Conservation (phyloP, 2,888 invertebrate species). For the Napeogenes inachia region DNA sequence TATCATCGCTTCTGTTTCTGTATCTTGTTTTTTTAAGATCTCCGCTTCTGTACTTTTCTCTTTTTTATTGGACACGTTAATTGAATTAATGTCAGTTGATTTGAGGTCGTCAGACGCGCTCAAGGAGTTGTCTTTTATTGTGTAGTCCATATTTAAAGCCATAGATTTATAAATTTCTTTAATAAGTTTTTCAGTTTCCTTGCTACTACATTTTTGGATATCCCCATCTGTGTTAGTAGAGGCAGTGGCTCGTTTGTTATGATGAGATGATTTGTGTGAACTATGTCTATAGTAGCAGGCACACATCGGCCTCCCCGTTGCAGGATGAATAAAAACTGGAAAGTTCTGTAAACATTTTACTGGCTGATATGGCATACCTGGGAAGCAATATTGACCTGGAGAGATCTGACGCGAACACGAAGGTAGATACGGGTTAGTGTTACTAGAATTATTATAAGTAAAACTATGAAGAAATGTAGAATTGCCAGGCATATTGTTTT, state of each 20-base stretch:
- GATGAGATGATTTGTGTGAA: slow-evolving; percentile 22
- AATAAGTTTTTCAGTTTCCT: slow-evolving; percentile 60
- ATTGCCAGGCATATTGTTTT: slow-evolving; percentile 41
- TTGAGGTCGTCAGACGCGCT: slow-evolving; percentile 39
- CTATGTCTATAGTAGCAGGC: slow-evolving; percentile 43
- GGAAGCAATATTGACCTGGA: slow-evolving; percentile 36
- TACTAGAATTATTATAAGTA: slow-evolving; percentile 50
- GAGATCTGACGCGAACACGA: slow-evolving; percentile 47
- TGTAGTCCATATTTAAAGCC: slow-evolving; percentile 45
- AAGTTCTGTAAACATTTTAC: slow-evolving; percentile 51
- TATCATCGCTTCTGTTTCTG: slow-evolving; percentile 26
- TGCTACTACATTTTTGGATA: slow-evolving; percentile 34
- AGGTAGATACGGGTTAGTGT: slow-evolving; percentile 42
- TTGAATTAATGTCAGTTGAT: slow-evolving; percentile 23
- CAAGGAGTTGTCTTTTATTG: slow-evolving; percentile 43
- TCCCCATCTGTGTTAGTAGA: slow-evolving; percentile 52
- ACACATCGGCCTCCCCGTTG: slow-evolving; percentile 43
- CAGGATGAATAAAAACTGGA: slow-evolving; percentile 51
- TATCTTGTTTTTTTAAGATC: slow-evolving; percentile 16
- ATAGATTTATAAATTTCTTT: slow-evolving; percentile 68
- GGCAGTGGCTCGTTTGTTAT: slow-evolving; percentile 27
- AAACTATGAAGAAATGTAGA: slow-evolving; percentile 53
- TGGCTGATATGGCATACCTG: slow-evolving; percentile 36
- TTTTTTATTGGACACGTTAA: slow-evolving; percentile 10
- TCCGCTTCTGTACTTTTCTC: slow-evolving; percentile 10